Conservation (phyloP, 2,888 invertebrate genomes). For the Rhyacophila evoluta region DNA sequence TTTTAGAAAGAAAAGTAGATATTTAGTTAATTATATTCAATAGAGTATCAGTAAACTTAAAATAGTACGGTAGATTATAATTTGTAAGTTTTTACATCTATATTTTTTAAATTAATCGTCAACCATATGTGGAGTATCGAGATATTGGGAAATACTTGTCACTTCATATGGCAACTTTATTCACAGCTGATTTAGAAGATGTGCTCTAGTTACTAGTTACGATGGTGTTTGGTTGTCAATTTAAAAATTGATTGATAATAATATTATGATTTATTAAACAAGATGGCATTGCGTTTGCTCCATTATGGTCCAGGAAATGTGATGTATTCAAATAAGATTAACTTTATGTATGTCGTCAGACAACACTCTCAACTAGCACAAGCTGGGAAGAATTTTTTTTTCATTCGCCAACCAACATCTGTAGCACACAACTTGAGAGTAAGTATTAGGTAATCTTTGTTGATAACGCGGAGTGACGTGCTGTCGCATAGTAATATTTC, state of each 20-base stretch:
- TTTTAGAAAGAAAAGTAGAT: too few relatives aligned
- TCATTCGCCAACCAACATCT: background rate
- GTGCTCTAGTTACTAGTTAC: too few relatives aligned
- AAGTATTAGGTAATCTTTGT: constrained; percentile 19
- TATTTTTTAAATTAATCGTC: too few relatives aligned
- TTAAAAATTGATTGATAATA: background rate
- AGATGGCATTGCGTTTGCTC: constrained; percentile 9
- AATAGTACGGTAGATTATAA: too few relatives aligned
- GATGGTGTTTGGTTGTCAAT: background rate
- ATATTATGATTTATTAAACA: constrained; percentile 3
- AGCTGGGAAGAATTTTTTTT: background rate
- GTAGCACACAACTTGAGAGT: background rate
- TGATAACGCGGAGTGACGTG: too few relatives aligned
- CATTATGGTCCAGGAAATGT: background rate
- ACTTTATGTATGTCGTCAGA: background rate
- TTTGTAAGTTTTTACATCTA: too few relatives aligned
- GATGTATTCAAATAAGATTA: constrained; percentile 1
- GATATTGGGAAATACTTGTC: too few relatives aligned
- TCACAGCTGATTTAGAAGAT: background rate
- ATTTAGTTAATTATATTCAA: too few relatives aligned
- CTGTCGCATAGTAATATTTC: too few relatives aligned
- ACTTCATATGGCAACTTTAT: background rate
- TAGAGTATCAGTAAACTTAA: too few relatives aligned
- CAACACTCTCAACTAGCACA: background rate
- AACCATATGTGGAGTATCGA: too few relatives aligned